These are phyloP conservation scores for Cyphomyrmex costatus DNA, from an alignment of 1,140 invertebrate genomes.

Conservation along the genomic window DNA sequence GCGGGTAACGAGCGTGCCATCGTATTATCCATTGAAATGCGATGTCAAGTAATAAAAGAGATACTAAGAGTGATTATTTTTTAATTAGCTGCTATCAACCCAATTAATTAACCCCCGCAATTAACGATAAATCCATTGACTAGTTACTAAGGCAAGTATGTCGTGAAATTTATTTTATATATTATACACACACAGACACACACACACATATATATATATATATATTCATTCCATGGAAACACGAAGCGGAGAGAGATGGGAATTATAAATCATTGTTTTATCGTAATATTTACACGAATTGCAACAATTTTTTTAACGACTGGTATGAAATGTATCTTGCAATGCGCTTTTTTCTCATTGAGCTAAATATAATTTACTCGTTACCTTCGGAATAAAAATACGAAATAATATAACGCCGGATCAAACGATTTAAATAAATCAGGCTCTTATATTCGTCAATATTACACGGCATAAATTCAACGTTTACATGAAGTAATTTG, in stretches of 20 bases:
- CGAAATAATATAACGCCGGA: background rate
- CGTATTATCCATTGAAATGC: background rate
- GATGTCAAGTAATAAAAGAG: background rate
- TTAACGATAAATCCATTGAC: background rate
- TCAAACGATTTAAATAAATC: background rate
- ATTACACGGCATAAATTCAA: background rate
- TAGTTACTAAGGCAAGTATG: background rate
- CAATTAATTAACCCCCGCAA: background rate
- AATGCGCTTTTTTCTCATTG: background rate
- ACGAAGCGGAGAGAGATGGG: background rate
- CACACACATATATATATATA: no score
- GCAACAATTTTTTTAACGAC: background rate
- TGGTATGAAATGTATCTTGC: background rate
- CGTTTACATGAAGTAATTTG: background rate
- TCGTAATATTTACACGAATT: background rate
- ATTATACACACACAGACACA: no score
- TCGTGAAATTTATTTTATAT: background rate
- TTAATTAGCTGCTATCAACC: background rate
- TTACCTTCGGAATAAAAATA: background rate
- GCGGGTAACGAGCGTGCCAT: background rate
- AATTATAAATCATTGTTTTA: slow-evolving; percentile 20
- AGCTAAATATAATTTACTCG: background rate
- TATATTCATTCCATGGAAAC: background rate
- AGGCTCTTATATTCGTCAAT: background rate
- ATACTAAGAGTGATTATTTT: background rate